Conservation (phyloP, 2,797 vertebrate genomes). For the Cygnus olor region DNA sequence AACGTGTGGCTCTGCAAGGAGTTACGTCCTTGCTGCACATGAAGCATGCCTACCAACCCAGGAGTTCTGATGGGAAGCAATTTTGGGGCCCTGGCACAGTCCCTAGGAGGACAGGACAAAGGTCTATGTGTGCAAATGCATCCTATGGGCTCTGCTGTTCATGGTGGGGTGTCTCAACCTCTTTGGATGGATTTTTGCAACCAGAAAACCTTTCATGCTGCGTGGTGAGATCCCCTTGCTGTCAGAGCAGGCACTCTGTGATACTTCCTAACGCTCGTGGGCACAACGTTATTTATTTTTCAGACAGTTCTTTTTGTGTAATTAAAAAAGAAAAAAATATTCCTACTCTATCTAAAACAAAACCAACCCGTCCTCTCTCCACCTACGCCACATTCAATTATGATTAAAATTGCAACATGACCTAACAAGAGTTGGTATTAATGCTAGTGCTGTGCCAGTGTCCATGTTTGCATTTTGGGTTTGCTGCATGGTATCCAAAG, state of each 20-base stretch:
- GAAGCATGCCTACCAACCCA: accelerated
- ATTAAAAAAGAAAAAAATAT: slow-evolving; percentile 13
- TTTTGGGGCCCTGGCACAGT: accelerated
- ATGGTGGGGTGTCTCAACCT: neutral
- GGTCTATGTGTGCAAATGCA: accelerated
- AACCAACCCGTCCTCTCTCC: slow-evolving; percentile 47
- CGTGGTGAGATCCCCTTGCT: neutral
- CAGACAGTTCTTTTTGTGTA: slow-evolving; percentile 5
- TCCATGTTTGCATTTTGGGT: slow-evolving; percentile 67
- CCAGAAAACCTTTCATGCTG: neutral
- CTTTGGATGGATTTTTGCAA: neutral
- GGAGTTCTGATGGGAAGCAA: neutral
- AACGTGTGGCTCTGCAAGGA: neutral
- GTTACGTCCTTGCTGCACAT: accelerated
- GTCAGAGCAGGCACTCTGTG: neutral
- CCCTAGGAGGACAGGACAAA: neutral
- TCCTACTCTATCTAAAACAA: slow-evolving; percentile 50
- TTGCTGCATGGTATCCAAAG: slow-evolving; percentile 56
- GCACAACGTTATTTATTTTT: slow-evolving; percentile 21
- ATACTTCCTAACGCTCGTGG: neutral
- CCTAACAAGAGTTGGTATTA: slow-evolving; percentile 68
- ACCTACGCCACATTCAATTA: slow-evolving; percentile 67
- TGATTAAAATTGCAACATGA: slow-evolving; percentile 73
- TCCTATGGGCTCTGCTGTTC: accelerated
- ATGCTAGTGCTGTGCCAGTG: slow-evolving; percentile 5